Percentiles rank a stretch among this genome's conserved stretches.
Evolutionary conservation across 1,140 invertebrate species (phyloP).

Genomic region (Ctenoplectra terminalis): DNA sequence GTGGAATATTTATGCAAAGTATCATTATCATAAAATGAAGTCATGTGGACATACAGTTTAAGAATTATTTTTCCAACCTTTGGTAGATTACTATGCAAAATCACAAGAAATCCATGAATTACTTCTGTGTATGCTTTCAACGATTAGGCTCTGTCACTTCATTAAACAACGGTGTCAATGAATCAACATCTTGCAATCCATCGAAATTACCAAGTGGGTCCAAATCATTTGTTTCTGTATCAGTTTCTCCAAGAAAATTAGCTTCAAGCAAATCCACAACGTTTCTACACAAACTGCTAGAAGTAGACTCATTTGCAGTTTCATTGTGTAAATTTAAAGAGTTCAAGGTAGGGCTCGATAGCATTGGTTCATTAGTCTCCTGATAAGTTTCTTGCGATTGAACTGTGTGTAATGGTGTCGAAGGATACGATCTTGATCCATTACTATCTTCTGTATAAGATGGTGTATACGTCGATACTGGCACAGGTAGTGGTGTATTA

Average conservation of each 20-base stretch:
- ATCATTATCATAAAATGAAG: conserved; percentile 14
- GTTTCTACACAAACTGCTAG: conserved; percentile 70
- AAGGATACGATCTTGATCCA: conserved; percentile 80
- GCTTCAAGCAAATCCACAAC: conserved; percentile 79
- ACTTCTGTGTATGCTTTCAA: conserved; percentile 59
- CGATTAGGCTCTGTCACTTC: conserved; percentile 81
- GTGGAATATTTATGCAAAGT: conserved; percentile 46
- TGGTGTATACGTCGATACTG: conserved; percentile 62
- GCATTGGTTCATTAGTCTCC: conserved; percentile 79
- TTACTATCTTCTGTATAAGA: conserved; percentile 75
- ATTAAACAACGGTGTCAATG: conserved; percentile 80
- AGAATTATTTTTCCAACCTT: conserved; percentile 44
- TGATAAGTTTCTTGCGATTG: conserved; percentile 72
- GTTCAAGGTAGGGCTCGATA: conserved; percentile 80
- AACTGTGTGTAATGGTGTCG: conserved; percentile 78
- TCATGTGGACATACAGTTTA: conserved; percentile 35
- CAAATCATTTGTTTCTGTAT: conserved; percentile 76
- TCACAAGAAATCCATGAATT: conserved; percentile 41
- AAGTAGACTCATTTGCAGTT: conserved; percentile 36
- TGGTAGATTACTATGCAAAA: conserved; percentile 52
- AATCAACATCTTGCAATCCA: conserved; percentile 79
- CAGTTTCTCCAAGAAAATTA: conserved; percentile 74
- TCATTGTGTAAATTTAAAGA: conserved; percentile 76
- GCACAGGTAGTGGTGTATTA: conserved; percentile 80
- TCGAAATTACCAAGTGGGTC: conserved; percentile 80